A percentile compares a stretch with the other conserved stretches of the same genome.
phyloP scores from a whole-genome alignment of 1,140 invertebrate genomes.

The Conopomorpha cramerella region DNA sequence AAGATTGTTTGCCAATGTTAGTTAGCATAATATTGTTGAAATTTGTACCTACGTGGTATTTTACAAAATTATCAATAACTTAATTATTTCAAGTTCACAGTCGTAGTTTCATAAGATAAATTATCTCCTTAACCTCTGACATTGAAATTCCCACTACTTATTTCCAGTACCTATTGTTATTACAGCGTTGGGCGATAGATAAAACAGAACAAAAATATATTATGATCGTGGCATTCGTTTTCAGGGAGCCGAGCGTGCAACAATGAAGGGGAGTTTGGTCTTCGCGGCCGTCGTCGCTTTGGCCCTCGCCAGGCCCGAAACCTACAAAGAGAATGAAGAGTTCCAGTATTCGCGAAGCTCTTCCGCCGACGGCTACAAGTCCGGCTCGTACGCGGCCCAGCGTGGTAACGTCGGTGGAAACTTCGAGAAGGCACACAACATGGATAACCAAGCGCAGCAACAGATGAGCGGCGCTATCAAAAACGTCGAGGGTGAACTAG shows the following conservation, averaged over 20 bases:
- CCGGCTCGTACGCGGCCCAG: conserved; percentile 48
- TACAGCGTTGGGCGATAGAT: too few relatives aligned
- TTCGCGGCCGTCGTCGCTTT: conserved; percentile 20
- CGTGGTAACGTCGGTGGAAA: conserved; percentile 57
- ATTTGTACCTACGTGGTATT: too few relatives aligned
- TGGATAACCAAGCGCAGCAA: conserved; percentile 44
- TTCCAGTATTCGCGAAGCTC: conserved; percentile 55
- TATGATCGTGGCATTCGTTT: too few relatives aligned
- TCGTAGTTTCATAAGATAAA: too few relatives aligned
- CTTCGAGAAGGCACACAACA: conserved; percentile 52
- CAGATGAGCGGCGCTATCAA: conserved; percentile 45
- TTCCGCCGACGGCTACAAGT: conserved; percentile 39
- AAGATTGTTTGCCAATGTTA: too few relatives aligned
- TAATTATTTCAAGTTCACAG: too few relatives aligned
- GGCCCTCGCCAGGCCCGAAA: conserved; percentile 35
- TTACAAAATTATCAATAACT: too few relatives aligned
- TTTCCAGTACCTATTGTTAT: too few relatives aligned
- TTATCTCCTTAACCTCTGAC: too few relatives aligned
- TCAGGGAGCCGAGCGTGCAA: conserved; percentile 5
- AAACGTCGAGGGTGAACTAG: conserved; percentile 44
- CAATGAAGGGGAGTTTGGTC: conserved; percentile 33
- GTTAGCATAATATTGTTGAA: too few relatives aligned
- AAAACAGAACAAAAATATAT: too few relatives aligned
- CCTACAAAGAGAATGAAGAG: conserved; percentile 52
- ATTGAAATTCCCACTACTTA: too few relatives aligned